Evolutionary conservation across 2,888 invertebrate species (phyloP), one percentile per base, ranked within the genome.

Genomic region (Drosophila conformis): DNA sequence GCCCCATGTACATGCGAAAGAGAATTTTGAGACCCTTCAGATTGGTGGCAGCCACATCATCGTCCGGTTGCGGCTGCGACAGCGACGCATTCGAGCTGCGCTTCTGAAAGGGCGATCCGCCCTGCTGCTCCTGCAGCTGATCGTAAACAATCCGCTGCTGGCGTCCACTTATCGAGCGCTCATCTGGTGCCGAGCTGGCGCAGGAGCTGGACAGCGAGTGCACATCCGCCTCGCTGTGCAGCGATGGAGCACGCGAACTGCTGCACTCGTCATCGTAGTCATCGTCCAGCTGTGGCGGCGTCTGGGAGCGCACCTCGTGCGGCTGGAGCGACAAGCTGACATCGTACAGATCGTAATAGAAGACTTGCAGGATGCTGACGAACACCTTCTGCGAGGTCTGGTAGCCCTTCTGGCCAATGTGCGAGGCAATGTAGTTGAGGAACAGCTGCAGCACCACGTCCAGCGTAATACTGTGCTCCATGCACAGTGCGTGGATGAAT

Each of bases 351-450:
- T 93, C 93, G 56, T 93, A 93, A 59, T 94, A 94, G 77, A 94
- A 94, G 10, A 92, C 91, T 84, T 94, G 94, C 36, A 95, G 88
- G 1, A 94, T 93, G 80, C 93, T 93, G 48, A 94, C 94, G 52
- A 94, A 92, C 0, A 95, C 94, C 76, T 91, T 92, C 69, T 78
- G 94, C 68, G 90, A 94, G 73, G 82, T 94, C 91, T 82, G 93
- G 90, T 91, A 94, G 87, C 87, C 94, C 90, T 90, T 94, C 93
- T 89, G 94, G 84, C 95, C 95, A 38, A 95, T 95, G 80, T 95
- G 94, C n/a, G 95, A 95, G 7, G 96, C 95, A 68, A 96, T 92
- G 89, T 95, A 96, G 71, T 95, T 95, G 66, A 96, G 90, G 83
- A 95, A 96, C 15, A 95, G 93, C 93, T 95, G 93, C 8, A 94